Percentiles rank a stretch among this genome's conserved stretches.
These are phyloP conservation scores for Pantherophis vulpinus DNA, from an alignment of 2,797 vertebrate species.

Conservation along the genomic window DNA sequence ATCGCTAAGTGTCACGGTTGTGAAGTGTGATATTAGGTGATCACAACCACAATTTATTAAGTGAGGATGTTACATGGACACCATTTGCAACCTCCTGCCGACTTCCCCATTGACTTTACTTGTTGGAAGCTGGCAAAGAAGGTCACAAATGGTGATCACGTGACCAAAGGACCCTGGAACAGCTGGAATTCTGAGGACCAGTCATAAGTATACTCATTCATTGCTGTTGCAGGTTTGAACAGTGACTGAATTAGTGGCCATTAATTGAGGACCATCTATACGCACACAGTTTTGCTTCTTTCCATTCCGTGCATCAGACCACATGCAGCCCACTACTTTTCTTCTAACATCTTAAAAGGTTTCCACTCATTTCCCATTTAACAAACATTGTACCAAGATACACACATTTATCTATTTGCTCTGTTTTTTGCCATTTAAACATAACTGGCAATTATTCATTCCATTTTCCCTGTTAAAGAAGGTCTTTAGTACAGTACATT, in stretches of 20 bases:
- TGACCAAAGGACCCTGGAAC: neutral
- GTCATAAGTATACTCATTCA: neutral
- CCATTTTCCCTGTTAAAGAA: neutral
- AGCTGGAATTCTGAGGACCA: neutral
- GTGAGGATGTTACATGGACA: neutral
- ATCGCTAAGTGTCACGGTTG: neutral
- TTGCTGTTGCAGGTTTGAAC: neutral
- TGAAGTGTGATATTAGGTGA: neutral
- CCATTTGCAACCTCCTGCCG: neutral
- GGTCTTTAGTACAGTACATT: neutral
- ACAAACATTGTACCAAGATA: neutral
- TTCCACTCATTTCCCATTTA: neutral
- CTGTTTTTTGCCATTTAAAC: neutral
- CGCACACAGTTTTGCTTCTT: neutral
- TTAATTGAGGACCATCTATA: neutral
- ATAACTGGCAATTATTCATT: neutral
- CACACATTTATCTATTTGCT: neutral
- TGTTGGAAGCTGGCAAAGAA: neutral
- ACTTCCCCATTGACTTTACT: neutral
- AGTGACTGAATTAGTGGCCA: neutral
- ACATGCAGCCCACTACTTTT: neutral
- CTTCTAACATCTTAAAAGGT: neutral
- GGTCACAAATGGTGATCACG: neutral
- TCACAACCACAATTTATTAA: neutral
- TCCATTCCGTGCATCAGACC: neutral